Base-by-base conservation (phyloP, 2,113 vertebrate genomes). In the Australoheros scitulus region DNA sequence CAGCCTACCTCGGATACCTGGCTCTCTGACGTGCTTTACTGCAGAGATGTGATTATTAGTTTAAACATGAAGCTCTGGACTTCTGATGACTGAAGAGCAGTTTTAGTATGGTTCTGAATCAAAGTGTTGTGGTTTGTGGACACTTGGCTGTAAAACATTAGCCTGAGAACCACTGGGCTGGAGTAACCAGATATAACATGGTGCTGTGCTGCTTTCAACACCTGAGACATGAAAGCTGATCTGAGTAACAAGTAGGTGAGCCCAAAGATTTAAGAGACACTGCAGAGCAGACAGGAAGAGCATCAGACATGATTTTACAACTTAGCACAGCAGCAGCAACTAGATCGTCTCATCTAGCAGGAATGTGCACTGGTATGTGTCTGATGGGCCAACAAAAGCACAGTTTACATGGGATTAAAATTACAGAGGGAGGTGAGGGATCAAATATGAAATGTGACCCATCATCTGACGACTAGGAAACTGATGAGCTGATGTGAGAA, bases 81-180 rank as follows among this genome's bases (percentile, higher is more conserved):
- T 15, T 38, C 36, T 24, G 63, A 43, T 43, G 36, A 10, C 63
- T 43, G 13, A 24, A 8, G 1, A 15, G 63, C 7, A 64, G 36
- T 22, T 65, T 43, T 65, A 2, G 5, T 0, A 43, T 65, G n/a
- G 8, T 29, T 29, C 3, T 29, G 61, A 34, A 64, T 0, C 34
- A 22, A 3, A 64, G 61, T 1, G 13, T 5, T 64, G 34, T 43
- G 63, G 36, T 65, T 1, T 13, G 36, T 43, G 36, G 61, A 65
- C 61, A 24, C 61, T 9, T 22, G n/a, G 36, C 36, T 43, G 63
- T 61, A 24, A 24, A 64, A 41, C 36, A 1, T n/a, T 0, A 13
- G 2, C 0, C 41, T 0, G 5, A 50, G 22, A 29, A 0, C 22
- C 24, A 50, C 64, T 0, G 14, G 0, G 64, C 14, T 43, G 15